Base-by-base conservation (phyloP, 2,888 invertebrate species). In the Drosophila niveifrons region DNA sequence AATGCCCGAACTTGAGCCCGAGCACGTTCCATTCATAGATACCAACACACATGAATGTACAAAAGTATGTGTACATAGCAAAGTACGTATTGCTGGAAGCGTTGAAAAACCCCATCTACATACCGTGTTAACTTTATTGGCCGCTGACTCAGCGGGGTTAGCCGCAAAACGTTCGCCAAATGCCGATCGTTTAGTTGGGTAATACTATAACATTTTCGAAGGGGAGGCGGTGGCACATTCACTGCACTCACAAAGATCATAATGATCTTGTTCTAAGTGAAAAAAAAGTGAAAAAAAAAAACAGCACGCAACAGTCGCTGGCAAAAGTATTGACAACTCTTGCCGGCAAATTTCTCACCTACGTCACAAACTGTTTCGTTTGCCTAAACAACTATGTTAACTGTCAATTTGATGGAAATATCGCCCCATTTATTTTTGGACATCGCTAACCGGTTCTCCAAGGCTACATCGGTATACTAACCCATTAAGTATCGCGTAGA, bases 111-210 rank as follows among this genome's bases (percentile, higher is more conserved):
- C 72, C 66, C 51, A 18, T 28, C n/a, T 36, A 18, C 43, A 29
- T 56, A 51, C 11, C 34, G 15, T 52, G 36, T 52, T 65, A 58
- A 66, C 8, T 52, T 41, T 57, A 15, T 10, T 28, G 23, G 41
- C 67, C 36, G 62, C 46, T 73, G 72, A 73, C 63, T 73, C 72
- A 73, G 63, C 39, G 50, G 48, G 47, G 55, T 58, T 44, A 39
- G 48, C 43, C 6, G 43, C 10, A 18, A 53, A 15, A 10, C 31
- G 31, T 6, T 23, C 23, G 23, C 23, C 23, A 31, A 34, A 11
- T 11, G 34, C 11, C 11, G 11, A 11, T 23, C 23, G 31, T 31
- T 31, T 9, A 9, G 34, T 28, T 9, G 28, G 10, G n/a, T 18
- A 39, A 39, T 39, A 39, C n/a, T 13, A 39, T 13, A 39, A 39